These are phyloP conservation scores for Gadopsis bispinosus DNA, from an alignment of 2,797 vertebrate species.

Conservation along the genomic window DNA sequence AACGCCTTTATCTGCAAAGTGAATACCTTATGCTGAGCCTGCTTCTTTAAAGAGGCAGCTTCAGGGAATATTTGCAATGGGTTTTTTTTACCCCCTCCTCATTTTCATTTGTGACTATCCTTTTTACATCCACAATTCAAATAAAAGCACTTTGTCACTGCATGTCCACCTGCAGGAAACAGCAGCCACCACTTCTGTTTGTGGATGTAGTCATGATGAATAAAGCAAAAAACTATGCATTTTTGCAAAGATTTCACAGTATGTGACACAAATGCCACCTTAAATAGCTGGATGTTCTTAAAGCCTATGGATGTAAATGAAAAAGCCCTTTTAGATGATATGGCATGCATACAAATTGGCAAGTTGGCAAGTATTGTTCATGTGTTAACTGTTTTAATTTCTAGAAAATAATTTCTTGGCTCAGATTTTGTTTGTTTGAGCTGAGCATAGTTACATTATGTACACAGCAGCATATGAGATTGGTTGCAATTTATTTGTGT, in stretches of 20 bases:
- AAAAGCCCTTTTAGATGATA: neutral
- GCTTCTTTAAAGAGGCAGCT: slow-evolving; percentile 81
- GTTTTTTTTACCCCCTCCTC: slow-evolving; percentile 51
- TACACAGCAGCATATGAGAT: slow-evolving; percentile 68
- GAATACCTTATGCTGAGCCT: slow-evolving; percentile 85
- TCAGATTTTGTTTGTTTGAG: slow-evolving; percentile 73
- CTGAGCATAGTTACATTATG: slow-evolving; percentile 37
- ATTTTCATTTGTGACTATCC: slow-evolving; percentile 60
- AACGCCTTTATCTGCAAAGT: slow-evolving; percentile 84
- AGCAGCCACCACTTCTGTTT: slow-evolving; percentile 21
- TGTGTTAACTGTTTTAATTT: slow-evolving; percentile 73
- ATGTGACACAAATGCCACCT: slow-evolving; percentile 21
- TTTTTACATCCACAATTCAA: slow-evolving; percentile 73
- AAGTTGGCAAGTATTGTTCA: slow-evolving; percentile 66
- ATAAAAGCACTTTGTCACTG: slow-evolving; percentile 73
- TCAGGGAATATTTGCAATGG: slow-evolving; percentile 72
- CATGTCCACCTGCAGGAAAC: slow-evolving; percentile 61
- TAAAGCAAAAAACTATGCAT: slow-evolving; percentile 14
- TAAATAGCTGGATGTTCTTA: slow-evolving; percentile 26
- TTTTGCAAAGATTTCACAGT: slow-evolving; percentile 4
- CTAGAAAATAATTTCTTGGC: slow-evolving; percentile 56
- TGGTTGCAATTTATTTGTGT: slow-evolving; percentile 77
- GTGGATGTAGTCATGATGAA: neutral
- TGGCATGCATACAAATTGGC: slow-evolving; percentile 35
- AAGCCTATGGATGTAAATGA: slow-evolving; percentile 43